These are phyloP conservation scores for Asarcornis scutulata DNA, from an alignment of 2,113 vertebrate genomes.

Conservation along the genomic window DNA sequence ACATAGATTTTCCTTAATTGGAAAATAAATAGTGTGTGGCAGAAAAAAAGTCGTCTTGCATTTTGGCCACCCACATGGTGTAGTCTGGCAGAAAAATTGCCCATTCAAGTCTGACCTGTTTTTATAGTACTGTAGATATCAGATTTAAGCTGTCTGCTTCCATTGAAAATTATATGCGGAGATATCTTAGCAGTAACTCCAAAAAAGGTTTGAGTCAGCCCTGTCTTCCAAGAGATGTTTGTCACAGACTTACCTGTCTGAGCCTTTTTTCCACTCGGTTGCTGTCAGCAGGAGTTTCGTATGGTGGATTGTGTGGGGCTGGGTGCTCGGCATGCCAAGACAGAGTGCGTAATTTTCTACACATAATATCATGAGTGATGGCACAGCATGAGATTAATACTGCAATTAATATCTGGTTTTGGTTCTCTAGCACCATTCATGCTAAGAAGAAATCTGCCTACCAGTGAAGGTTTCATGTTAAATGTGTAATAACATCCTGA, in stretches of 20 bases:
- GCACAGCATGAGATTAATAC: background rate
- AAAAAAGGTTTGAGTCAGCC: background rate
- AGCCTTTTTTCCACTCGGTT: background rate
- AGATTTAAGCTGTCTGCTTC: background rate
- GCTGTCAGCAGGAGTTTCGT: background rate
- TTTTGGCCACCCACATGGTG: slow-evolving; percentile 52
- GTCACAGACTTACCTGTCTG: background rate
- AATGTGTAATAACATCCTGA: rapidly evolving
- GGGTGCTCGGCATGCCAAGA: background rate
- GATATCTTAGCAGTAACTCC: background rate
- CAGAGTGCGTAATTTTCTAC: background rate
- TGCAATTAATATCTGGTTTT: background rate
- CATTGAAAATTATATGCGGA: background rate
- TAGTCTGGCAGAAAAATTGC: slow-evolving; percentile 5
- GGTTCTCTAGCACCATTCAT: background rate
- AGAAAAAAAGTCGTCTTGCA: slow-evolving; percentile 35
- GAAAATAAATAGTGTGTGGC: slow-evolving; percentile 61
- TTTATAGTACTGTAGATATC: background rate
- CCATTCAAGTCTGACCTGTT: slow-evolving; percentile 39
- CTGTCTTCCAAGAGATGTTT: background rate
- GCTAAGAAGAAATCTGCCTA: background rate
- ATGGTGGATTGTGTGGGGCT: background rate
- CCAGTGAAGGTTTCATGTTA: background rate
- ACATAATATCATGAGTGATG: background rate
- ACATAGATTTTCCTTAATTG: slow-evolving; percentile 47